Percentiles rank a stretch among this genome's conserved stretches.
Conservation (phyloP, 2,113 vertebrate genomes). For the Scartelaos histophorus region DNA sequence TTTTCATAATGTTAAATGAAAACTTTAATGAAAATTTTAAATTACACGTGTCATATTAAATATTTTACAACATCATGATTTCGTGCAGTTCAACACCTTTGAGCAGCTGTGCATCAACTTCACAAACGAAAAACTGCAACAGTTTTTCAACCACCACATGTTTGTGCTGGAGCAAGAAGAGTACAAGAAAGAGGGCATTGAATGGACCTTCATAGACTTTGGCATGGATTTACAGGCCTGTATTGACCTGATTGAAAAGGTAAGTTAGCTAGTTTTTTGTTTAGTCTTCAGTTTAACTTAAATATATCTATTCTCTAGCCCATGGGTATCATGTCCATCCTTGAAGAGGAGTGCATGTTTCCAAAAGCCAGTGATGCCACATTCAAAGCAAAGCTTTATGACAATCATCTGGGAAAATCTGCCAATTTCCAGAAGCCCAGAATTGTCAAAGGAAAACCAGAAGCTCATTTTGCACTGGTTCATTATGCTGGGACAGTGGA, state of each 20-base stretch:
- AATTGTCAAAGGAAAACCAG: slow-evolving; percentile 80
- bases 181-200: slow-evolving; percentile 77
- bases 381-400: slow-evolving; percentile 82
- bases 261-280: slow-evolving; percentile 25
- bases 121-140: slow-evolving; percentile 82
- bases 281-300: background rate
- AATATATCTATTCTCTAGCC: slow-evolving; percentile 53
- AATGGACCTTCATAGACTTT: slow-evolving; percentile 77
- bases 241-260: slow-evolving; percentile 80
- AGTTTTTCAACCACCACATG: slow-evolving; percentile 77
- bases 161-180: slow-evolving; percentile 80
- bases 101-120: slow-evolving; percentile 83
- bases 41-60: no score
- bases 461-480: slow-evolving; percentile 82
- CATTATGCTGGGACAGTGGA: slow-evolving; percentile 89
- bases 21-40: background rate
- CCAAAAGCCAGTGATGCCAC: slow-evolving; percentile 75
- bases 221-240: slow-evolving; percentile 79
- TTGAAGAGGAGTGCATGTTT: slow-evolving; percentile 82
- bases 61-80: no score
- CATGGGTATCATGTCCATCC: slow-evolving; percentile 83
- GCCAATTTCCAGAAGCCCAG: slow-evolving; percentile 85
- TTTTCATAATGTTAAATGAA: background rate
- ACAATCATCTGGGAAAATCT: slow-evolving; percentile 81
- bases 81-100: slow-evolving; percentile 74